phyloP scores from a whole-genome alignment of 2,113 vertebrate species.

The Heliornis fulica region DNA sequence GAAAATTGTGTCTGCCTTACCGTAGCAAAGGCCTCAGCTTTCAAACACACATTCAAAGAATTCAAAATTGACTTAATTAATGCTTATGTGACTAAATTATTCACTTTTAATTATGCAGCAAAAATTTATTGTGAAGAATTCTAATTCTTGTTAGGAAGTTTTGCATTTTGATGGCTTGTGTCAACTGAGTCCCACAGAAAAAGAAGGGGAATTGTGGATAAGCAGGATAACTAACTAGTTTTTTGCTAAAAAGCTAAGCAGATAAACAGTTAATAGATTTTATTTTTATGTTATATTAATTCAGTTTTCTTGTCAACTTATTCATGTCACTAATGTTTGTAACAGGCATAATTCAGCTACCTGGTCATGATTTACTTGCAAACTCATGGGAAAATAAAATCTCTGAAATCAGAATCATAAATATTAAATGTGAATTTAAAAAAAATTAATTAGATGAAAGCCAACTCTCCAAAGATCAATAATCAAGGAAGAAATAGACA shows the following conservation, averaged over 20 bases:
- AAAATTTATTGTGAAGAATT: background rate
- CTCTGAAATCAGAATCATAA: background rate
- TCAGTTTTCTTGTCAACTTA: background rate
- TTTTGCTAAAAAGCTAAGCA: background rate
- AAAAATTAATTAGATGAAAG: background rate
- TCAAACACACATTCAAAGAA: background rate
- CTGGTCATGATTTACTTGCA: background rate
- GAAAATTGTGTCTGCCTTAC: background rate
- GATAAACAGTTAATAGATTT: background rate
- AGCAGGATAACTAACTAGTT: background rate
- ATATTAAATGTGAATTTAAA: background rate
- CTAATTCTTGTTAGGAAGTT: background rate
- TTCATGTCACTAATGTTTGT: background rate
- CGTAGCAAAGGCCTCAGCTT: background rate
- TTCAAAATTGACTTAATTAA: background rate
- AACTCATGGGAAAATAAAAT: background rate
- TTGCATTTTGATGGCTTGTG: background rate
- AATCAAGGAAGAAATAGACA: background rate
- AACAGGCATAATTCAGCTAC: background rate
- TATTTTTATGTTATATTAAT: background rate
- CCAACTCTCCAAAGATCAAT: background rate
- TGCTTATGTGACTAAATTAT: background rate
- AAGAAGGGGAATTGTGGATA: background rate
- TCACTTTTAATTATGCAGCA: background rate
- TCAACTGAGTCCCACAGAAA: background rate